Evolutionary conservation across 1,140 invertebrate species (phyloP), one percentile per base, ranked within the genome.

Genomic region (Trachymyrmex septentrionalis): DNA sequence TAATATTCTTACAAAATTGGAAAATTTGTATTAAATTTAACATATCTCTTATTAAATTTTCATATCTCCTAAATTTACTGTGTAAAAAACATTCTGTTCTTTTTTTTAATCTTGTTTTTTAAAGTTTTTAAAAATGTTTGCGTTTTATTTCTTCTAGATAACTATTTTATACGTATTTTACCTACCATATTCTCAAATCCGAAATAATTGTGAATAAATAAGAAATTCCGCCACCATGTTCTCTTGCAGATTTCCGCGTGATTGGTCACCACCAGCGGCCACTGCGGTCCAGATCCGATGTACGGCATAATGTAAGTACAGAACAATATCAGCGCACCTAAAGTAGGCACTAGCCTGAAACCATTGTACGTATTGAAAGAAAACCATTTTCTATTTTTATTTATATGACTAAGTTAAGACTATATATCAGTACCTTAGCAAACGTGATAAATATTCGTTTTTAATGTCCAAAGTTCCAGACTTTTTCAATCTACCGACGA

Each of bases 141-240:
- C 3, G 61, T 63, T 63, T 21, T 24, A 24, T 30, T 16, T 64
- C 19, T 38, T 21, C 7, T 34, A 5, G 55, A 76, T 14, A 12
- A 30, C 53, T 48, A 27, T 1, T 67, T 50, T 50, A 3, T 6
- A 44, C 7, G 44, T 5, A 14, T 59, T 61, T 44, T n/a, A 24
- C 82, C 89, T 92, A 96, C 96, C 96, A 97, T 96, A 82, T 96
- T 96, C 86, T 96, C 96, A 86, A 97, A 97, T n/a, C 96, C 96
- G 89, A 96, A 97, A 88, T 96, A 96, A 92, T 97, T 97, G 86
- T 97, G 96, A 38, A 97, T 96, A 87, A 96, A 97, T 16, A 97
- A 91, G 55, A 96, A 96, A 91, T 96, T 97, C 90, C 96, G 93
- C 96, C 96, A 97, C 96, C 96, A 96, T 34, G 96, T 95, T 87